Evolutionary conservation across 1,140 invertebrate genomes (phyloP), one percentile per base, ranked within the genome.

Genomic region (Himalopsyche phryganea): DNA sequence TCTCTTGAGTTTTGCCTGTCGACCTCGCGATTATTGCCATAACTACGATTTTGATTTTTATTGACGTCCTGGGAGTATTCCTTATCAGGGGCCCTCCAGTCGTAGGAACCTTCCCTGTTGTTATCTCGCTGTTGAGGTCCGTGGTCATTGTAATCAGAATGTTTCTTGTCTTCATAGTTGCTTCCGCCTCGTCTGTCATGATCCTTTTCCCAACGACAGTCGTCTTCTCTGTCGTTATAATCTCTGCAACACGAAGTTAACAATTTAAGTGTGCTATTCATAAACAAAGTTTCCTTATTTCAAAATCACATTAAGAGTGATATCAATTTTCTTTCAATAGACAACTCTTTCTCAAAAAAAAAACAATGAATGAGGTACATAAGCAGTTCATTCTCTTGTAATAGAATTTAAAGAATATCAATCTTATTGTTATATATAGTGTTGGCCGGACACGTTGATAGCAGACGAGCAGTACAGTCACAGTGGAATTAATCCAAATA

Each of bases 1-100:
- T 77, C 73, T 67, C 76, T 73, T 46, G 76, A 76, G 65, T 71
- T 76, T 28, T 74, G 74, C 46, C 75, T 67, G 50, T 78, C 76
- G 41, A 77, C 65, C 20, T 78, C 76, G 15, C 74, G 67, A 5
- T 66, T 68, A 61, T 69, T 68, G 40, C 18, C 69, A 69, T 20
- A 70, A 28, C 23, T 9, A 9, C 23, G 23, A 67, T 58, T 78
- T 69, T 66, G 71, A 17, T 52, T 46, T 18, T 46, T 48, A 10
- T 28, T 63, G 35, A 74, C 66, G 79, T 61, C 49, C 66, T 72
- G 56, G 68, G 58, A 68, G 74, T 72, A 20, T 63, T 71, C 58
- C 20, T 60, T 63, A 19, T 64, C 62, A 18, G 53, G 40, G 7
- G 40, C 47, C 40, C 63, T 61, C 63, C 63, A 65, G 15, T 65